These are phyloP conservation scores for Platycheirus albimanus DNA, from an alignment of 2,888 invertebrate genomes.

Conservation along the genomic window DNA sequence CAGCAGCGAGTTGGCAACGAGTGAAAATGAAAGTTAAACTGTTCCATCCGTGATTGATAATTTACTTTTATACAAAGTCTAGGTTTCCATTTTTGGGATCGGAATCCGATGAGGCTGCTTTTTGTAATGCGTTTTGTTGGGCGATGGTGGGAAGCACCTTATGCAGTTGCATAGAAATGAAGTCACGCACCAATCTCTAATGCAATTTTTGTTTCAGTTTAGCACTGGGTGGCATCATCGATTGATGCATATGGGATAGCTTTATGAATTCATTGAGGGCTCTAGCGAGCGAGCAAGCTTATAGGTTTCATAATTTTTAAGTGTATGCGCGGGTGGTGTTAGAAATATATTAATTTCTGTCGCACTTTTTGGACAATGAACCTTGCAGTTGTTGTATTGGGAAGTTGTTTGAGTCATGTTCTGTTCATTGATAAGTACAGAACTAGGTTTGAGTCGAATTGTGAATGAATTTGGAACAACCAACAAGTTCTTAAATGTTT, in stretches of 20 bases:
- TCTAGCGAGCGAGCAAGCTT: background rate
- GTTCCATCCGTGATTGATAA: constrained; percentile 36
- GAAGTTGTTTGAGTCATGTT: constrained; percentile 24
- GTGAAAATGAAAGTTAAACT: constrained; percentile 59
- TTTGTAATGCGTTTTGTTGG: no score
- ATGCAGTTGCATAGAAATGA: constrained; percentile 69
- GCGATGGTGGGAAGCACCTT: constrained; percentile 57
- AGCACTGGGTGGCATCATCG: constrained; percentile 29
- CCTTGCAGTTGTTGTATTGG: constrained; percentile 18
- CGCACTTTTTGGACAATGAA: constrained; percentile 8
- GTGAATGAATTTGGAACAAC: background rate
- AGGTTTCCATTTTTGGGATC: constrained; percentile 51
- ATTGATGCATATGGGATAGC: background rate
- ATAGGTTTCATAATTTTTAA: constrained; percentile 13
- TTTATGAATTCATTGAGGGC: constrained; percentile 20
- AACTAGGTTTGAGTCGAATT: constrained; percentile 21
- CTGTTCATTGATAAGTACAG: constrained; percentile 36
- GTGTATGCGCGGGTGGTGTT: constrained; percentile 5
- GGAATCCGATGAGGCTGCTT: constrained; percentile 40
- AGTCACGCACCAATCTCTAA: constrained; percentile 73
- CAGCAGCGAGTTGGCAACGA: constrained; percentile 26
- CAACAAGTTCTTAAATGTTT: background rate
- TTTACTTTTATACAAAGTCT: constrained; percentile 66
- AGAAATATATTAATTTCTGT: constrained; percentile 20
- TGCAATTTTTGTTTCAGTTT: constrained; percentile 47